Conservation (phyloP, 2,888 invertebrate species). For the Malthinus seriepunctatus region DNA sequence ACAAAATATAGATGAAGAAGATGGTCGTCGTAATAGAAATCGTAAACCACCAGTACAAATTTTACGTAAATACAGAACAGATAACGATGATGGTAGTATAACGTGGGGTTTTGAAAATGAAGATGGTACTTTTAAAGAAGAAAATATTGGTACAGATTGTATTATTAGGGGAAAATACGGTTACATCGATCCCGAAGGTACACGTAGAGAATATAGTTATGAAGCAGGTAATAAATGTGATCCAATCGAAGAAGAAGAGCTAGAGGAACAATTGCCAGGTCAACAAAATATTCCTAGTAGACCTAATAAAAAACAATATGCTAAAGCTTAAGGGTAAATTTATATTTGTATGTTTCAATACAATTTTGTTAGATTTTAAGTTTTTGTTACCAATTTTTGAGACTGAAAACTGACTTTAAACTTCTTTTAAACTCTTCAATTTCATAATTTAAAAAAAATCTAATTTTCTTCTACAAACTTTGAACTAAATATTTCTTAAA, state of each 20-base stretch:
- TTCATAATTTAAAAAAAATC: too few relatives aligned
- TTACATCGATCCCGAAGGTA: slow-evolving; percentile 82
- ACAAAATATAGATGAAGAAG: slow-evolving; percentile 43
- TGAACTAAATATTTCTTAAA: too few relatives aligned
- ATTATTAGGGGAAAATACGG: slow-evolving; percentile 76
- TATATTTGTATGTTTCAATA: too few relatives aligned
- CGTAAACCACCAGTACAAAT: slow-evolving; percentile 53
- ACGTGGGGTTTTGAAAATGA: slow-evolving; percentile 90
- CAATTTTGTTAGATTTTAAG: too few relatives aligned
- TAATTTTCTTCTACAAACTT: too few relatives aligned
- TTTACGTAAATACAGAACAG: slow-evolving; percentile 68
- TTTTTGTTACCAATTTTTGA: too few relatives aligned
- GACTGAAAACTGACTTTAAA: too few relatives aligned
- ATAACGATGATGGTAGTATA: slow-evolving; percentile 80
- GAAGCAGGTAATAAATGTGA: slow-evolving; percentile 79
- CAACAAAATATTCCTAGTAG: background rate
- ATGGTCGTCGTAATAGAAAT: slow-evolving; percentile 52
- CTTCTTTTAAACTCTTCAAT: too few relatives aligned
- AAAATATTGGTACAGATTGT: slow-evolving; percentile 75
- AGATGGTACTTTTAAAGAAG: slow-evolving; percentile 85
- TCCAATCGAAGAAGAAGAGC: slow-evolving; percentile 49
- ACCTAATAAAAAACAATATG: slow-evolving; percentile 7
- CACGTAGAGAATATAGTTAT: slow-evolving; percentile 80
- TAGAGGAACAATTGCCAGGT: slow-evolving; percentile 22
- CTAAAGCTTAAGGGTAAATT: background rate